Evolutionary conservation across 2,113 vertebrate species (phyloP).

Genomic region (Macrotis lagotis): DNA sequence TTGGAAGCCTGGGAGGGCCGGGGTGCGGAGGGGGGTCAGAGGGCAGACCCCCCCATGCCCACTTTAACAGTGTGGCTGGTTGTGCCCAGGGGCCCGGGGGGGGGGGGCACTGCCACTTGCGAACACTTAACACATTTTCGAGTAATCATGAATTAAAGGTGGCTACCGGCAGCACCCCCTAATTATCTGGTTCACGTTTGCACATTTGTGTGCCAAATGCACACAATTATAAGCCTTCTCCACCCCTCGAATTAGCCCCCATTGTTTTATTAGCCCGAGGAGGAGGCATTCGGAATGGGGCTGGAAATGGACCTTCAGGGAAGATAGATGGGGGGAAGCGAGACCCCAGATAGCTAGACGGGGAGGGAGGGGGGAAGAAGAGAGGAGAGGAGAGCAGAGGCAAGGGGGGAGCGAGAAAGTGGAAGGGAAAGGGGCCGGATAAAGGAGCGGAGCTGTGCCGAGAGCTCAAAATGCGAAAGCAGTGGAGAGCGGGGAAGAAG

Average conservation of each 20-base stretch:
- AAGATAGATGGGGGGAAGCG: background rate
- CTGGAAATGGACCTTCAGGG: background rate
- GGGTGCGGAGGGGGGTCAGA: background rate
- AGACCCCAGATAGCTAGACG: no score
- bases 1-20: background rate
- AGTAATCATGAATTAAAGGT: constrained; percentile 74
- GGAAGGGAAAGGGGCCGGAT: background rate
- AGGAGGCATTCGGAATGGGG: constrained; percentile 41
- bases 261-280: constrained; percentile 68
- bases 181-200: constrained; percentile 73
- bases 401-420: background rate
- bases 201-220: constrained; percentile 69
- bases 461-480: background rate
- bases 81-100: constrained; percentile 62
- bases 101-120: constrained; percentile 62
- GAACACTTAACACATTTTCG: constrained; percentile 62
- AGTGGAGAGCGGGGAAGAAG: background rate
- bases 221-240: constrained; percentile 65
- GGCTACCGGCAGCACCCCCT: constrained; percentile 47
- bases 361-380: background rate
- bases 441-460: background rate
- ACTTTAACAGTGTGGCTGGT: constrained; percentile 58
- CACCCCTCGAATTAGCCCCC: constrained; percentile 72
- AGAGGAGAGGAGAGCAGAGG: background rate
- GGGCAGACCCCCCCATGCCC: background rate